Evolutionary conservation across 2,797 vertebrate genomes (phyloP).

Genomic region (Cyprinella venusta): DNA sequence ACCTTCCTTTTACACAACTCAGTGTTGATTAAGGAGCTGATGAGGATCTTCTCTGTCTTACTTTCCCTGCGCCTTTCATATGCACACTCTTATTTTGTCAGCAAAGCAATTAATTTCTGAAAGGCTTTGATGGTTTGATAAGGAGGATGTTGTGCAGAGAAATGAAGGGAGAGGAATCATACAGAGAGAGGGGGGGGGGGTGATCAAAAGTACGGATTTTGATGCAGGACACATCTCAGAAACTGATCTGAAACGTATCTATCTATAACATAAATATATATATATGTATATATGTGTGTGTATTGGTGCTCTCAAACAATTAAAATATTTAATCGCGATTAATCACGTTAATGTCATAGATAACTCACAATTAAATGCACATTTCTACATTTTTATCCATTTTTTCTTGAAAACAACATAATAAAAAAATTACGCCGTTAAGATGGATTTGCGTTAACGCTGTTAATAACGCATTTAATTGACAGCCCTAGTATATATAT

Average conservation of each 20-base stretch:
- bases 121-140: conserved; percentile 57
- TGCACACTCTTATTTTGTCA: conserved; percentile 51
- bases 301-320: no score
- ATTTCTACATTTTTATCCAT: no score
- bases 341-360: no score
- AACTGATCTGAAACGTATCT: conserved; percentile 10
- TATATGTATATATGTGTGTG: no score
- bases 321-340: no score
- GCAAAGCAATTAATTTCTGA: conserved; percentile 62
- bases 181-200: not conserved
- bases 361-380: no score
- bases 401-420: no score
- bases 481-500: no score
- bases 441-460: no score
- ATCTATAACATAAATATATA: not conserved
- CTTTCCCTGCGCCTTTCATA: conserved; percentile 36
- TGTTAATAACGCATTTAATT: no score
- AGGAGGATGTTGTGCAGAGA: conserved; percentile 47
- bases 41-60: conserved; percentile 26
- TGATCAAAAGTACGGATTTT: conserved; percentile 45
- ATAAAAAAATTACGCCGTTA: no score
- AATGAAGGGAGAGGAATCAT: conserved; percentile 7
- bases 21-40: conserved; percentile 52
- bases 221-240: conserved; percentile 43
- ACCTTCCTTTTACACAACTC: conserved; percentile 27